Conservation (phyloP, 2,113 vertebrate genomes). For the Gasterosteus aculeatus region DNA sequence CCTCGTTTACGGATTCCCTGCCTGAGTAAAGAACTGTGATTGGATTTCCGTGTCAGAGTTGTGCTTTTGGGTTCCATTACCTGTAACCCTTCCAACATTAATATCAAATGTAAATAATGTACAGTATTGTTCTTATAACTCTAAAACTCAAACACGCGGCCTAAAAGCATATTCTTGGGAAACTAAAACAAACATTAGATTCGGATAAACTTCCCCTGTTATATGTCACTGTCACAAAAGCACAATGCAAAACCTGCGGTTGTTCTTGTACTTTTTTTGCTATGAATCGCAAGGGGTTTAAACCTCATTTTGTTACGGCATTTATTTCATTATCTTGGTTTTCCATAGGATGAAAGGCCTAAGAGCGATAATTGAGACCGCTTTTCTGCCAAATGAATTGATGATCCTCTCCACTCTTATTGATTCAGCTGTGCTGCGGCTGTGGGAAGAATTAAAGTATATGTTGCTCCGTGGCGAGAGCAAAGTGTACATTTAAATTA, state of each 20-base stretch:
- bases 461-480: conserved; percentile 37
- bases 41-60: no score
- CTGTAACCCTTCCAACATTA: background rate
- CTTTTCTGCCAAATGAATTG: conserved; percentile 31
- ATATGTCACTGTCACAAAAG: conserved; percentile 32
- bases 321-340: conserved; percentile 6
- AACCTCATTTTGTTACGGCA: background rate
- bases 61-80: background rate
- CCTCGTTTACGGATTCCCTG: no score
- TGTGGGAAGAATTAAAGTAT: conserved; percentile 19
- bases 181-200: conserved; percentile 19
- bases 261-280: background rate
- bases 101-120: conserved; percentile 6
- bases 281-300: background rate
- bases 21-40: no score
- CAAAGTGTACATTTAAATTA: conserved; percentile 43
- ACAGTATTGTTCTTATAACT: background rate
- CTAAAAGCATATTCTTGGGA: conserved; percentile 26
- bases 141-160: conserved; percentile 4
- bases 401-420: conserved; percentile 42
- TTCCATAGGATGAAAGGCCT: background rate
- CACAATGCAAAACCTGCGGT: conserved; percentile 4
- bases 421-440: conserved; percentile 54
- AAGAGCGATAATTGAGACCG: background rate
- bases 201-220: conserved; percentile 30